These are phyloP conservation scores for Ormyrus rosae DNA, from an alignment of 2,888 invertebrate species.

Conservation along the genomic window DNA sequence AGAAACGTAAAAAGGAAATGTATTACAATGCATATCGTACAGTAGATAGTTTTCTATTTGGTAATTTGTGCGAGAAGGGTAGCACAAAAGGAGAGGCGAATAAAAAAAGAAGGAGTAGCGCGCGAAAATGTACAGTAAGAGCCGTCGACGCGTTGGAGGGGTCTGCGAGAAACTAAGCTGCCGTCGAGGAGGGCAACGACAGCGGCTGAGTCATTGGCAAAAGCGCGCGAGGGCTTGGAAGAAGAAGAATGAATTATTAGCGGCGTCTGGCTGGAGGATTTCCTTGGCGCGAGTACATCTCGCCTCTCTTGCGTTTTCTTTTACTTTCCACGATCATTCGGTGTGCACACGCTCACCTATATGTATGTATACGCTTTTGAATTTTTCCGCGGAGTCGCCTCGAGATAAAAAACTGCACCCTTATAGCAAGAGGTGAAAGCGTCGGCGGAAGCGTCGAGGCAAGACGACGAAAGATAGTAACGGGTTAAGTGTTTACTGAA, in stretches of 20 bases:
- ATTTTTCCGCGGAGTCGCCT: no score
- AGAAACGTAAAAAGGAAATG: no score
- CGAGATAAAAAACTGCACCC: no score
- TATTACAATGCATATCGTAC: no score
- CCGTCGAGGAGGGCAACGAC: neutral
- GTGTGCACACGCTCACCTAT: neutral
- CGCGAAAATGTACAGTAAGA: no score
- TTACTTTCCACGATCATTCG: slow-evolving; percentile 10
- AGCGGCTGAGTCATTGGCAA: slow-evolving; percentile 32
- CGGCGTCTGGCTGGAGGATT: slow-evolving; percentile 27
- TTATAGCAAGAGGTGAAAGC: no score
- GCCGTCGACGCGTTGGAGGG: neutral
- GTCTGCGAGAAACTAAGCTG: slow-evolving; percentile 5
- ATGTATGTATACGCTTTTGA: no score
- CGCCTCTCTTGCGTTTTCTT: neutral
- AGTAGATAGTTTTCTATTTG: neutral
- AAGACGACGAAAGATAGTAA: no score
- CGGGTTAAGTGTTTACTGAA: no score
- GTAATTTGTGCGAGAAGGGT: neutral
- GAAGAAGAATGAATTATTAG: slow-evolving; percentile 47
- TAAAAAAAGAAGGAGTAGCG: slow-evolving; percentile 3
- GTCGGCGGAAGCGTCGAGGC: no score
- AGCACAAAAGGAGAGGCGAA: neutral
- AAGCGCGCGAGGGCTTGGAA: slow-evolving; percentile 10
- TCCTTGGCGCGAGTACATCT: neutral